phyloP scores from a whole-genome alignment of 1,140 invertebrate genomes.

The Drosophila nigrodunni region DNA sequence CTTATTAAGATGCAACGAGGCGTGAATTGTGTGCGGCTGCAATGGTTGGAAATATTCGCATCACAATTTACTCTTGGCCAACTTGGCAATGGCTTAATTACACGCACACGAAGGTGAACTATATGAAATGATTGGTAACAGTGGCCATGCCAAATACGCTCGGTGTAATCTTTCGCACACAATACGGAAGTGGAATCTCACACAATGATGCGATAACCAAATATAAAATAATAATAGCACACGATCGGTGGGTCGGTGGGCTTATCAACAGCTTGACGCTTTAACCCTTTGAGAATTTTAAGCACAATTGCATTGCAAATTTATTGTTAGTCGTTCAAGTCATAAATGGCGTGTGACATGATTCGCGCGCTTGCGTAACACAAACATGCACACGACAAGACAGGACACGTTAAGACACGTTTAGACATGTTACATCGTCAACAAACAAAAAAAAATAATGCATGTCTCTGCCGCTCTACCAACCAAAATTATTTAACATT shows the following conservation, averaged over 20 bases:
- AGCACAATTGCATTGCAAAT: neutral
- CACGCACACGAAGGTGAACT: constrained; percentile 30
- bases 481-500: constrained; percentile 32
- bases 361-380: no score
- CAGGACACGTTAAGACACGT: neutral
- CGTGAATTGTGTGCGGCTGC: constrained; percentile 60
- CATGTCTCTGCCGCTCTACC: no score
- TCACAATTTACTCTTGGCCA: constrained; percentile 45
- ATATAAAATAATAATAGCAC: no score
- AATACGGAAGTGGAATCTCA: constrained; percentile 12
- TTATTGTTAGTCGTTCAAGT: no score
- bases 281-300: constrained; percentile 1
- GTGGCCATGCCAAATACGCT: neutral
- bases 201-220: neutral
- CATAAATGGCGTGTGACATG: no score
- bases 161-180: neutral
- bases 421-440: neutral
- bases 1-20: constrained; percentile 49
- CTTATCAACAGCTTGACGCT: neutral
- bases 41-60: constrained; percentile 23
- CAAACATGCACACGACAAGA: no score
- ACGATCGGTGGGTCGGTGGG: no score
- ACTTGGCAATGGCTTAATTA: constrained; percentile 47
- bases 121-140: constrained; percentile 23
- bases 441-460: no score